Evolutionary conservation across 2,888 invertebrate species (phyloP).

Genomic region (Xestoiulus laeticollis): DNA sequence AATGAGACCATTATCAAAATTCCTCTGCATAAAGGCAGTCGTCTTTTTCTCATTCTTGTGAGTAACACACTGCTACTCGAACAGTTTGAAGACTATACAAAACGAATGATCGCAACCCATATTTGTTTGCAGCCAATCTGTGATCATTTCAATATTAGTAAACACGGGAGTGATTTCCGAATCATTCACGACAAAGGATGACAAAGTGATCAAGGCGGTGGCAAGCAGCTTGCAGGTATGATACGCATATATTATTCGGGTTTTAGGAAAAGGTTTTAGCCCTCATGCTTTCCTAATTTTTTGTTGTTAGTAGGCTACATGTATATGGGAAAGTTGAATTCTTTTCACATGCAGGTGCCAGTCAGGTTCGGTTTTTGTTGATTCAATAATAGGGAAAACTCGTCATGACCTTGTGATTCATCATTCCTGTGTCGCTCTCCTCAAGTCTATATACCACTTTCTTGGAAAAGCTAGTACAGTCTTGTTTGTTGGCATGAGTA

Average conservation of each 20-base stretch:
- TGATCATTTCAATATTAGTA: constrained; percentile 85
- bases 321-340: no score
- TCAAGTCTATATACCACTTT: no score
- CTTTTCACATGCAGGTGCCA: no score
- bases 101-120: not conserved
- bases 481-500: no score
- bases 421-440: no score
- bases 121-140: constrained; percentile 81
- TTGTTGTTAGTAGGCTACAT: no score
- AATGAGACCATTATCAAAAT: constrained; percentile 94
- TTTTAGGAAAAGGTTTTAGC: no score
- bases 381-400: no score
- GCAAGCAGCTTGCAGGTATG: constrained; percentile 82
- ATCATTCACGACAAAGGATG: constrained; percentile 75
- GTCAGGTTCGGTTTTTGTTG: no score
- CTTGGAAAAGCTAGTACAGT: no score
- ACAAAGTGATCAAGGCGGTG: constrained; percentile 75
- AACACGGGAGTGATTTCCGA: constrained; percentile 82
- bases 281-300: no score
- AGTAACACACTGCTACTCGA: constrained; percentile 64
- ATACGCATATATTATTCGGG: not conserved
- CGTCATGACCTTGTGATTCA: no score
- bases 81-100: not conserved
- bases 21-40: constrained; percentile 95
- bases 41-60: constrained; percentile 99